Evolutionary conservation across 2,888 invertebrate genomes (phyloP), one percentile per base, ranked within the genome.

Genomic region (Lathronympha strigana): DNA sequence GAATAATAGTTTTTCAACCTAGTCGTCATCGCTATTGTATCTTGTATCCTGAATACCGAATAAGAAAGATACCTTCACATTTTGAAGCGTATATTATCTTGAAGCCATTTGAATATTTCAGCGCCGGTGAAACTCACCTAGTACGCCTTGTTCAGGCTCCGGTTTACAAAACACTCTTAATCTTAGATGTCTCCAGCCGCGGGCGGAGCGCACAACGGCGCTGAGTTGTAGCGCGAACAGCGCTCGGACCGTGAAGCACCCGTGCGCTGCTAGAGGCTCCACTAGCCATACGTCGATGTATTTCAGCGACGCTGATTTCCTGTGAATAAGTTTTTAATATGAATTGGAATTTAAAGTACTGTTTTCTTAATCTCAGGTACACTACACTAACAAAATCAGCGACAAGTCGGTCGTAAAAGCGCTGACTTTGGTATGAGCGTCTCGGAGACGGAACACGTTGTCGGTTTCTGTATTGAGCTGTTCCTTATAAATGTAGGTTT

Each of bases 271-370:
- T 71, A 98, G 94, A 72, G 98, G 95, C 83, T 99, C 98, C 1
- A 98, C 96, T 1, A 99, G 97, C 99, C 99, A 99, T 4, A 99
- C 98, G 89, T 99, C 99, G 66, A 99, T 98, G 88, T 95, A 97
- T 72, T 94, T 94, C 25, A 95, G 93, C 60, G 93, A 86, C 0
- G 93, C 90, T 15, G 93, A 80, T 43, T 77, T 93, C 49, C 95
- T 95, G 80, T 51, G 73, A 71, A 19, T 33, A 25, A 31, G 4
- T 0, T 9, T 49, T 13, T 11, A 8, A 17, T 17, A 40, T 40
- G 15, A 36, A n/a, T 15, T 15, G n/a, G 6, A 0, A 40, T 13
- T 33, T 33, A 33, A 3, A 3, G 75, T 1, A n/a, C n/a, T n/a
- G n/a, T n/a, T n/a, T n/a, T n/a, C n/a, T n/a, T n/a, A n/a, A n/a